These are phyloP conservation scores for Gobio occitaniae DNA, from an alignment of 2,797 vertebrate genomes.

Conservation along the genomic window DNA sequence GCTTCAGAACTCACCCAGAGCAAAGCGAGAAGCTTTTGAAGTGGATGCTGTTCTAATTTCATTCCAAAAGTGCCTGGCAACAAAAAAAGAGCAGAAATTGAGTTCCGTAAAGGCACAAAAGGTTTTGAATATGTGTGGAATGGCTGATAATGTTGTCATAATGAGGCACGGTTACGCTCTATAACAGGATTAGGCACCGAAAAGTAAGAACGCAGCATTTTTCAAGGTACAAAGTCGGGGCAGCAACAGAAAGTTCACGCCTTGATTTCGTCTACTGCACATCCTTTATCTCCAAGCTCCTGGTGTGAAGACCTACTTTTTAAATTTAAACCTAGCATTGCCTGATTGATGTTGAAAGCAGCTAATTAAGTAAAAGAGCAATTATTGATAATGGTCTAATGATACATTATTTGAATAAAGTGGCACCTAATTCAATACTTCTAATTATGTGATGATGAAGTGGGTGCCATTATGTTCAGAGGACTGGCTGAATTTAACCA, in stretches of 20 bases:
- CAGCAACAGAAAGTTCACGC: slow-evolving; percentile 19
- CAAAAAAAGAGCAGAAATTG: slow-evolving; percentile 47
- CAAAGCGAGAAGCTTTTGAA: slow-evolving; percentile 43
- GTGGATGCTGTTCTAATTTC: slow-evolving; percentile 45
- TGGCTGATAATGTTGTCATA: slow-evolving; percentile 66
- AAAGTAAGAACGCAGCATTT: slow-evolving; percentile 61
- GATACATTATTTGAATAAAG: slow-evolving; percentile 53
- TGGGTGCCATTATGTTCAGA: slow-evolving; percentile 5
- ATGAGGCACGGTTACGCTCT: slow-evolving; percentile 57
- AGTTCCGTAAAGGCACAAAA: slow-evolving; percentile 50
- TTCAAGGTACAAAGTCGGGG: slow-evolving; percentile 45
- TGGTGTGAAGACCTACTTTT: slow-evolving; percentile 5
- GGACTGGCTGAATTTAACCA: slow-evolving; percentile 26
- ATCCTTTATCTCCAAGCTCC: slow-evolving; percentile 39
- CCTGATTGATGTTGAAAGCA: slow-evolving; percentile 49
- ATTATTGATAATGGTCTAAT: slow-evolving; percentile 62
- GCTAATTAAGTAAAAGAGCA: slow-evolving; percentile 59
- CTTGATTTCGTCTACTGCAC: not conserved
- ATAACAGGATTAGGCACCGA: slow-evolving; percentile 67
- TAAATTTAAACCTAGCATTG: slow-evolving; percentile 18
- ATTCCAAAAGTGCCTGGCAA: slow-evolving; percentile 34
- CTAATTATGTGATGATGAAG: slow-evolving; percentile 38
- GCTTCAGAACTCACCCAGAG: slow-evolving; percentile 35
- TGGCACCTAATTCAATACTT: slow-evolving; percentile 48
- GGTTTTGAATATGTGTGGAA: slow-evolving; percentile 57